A percentile compares a stretch with the other conserved stretches of the same genome.
Conservation (phyloP, 1,140 invertebrate species). For the Aleiodes sp. region DNA sequence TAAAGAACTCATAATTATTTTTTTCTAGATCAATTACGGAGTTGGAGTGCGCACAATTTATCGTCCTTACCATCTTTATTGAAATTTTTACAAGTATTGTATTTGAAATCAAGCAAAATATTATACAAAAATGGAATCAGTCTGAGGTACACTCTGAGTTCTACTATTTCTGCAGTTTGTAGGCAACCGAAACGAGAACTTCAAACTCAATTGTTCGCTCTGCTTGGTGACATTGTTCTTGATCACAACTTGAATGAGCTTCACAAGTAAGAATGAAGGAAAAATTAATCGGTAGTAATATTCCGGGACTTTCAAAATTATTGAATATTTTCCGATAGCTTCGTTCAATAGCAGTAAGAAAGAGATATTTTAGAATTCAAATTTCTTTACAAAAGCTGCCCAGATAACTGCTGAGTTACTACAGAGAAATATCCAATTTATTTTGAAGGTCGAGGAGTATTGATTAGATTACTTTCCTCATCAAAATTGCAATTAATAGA, state of each 20-base stretch:
- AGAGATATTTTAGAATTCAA: no score
- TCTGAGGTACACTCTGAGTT: slow-evolving; percentile 44
- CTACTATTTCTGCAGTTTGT: slow-evolving; percentile 43
- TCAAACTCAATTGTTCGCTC: slow-evolving; percentile 47
- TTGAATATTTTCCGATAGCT: no score
- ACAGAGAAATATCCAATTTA: no score
- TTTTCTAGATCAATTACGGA: slow-evolving; percentile 49
- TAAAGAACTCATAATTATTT: slow-evolving; percentile 38
- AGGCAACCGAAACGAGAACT: slow-evolving; percentile 47
- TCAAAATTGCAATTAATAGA: no score
- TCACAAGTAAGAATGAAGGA: slow-evolving; percentile 51
- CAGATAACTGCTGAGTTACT: no score
- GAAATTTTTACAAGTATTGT: slow-evolving; percentile 55
- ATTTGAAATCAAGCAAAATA: slow-evolving; percentile 56
- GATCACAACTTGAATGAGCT: slow-evolving; percentile 53
- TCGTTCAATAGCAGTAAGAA: no score
- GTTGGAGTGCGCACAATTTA: slow-evolving; percentile 43
- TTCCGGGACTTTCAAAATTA: no score
- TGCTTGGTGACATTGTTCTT: slow-evolving; percentile 63
- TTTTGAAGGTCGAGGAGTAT: no score
- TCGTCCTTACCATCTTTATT: slow-evolving; percentile 47
- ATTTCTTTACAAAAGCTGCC: no score
- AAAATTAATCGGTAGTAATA: no score
- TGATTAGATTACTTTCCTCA: no score
- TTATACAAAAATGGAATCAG: slow-evolving; percentile 51